phyloP scores from a whole-genome alignment of 2,888 invertebrate genomes.

The Drosophila algonquin region DNA sequence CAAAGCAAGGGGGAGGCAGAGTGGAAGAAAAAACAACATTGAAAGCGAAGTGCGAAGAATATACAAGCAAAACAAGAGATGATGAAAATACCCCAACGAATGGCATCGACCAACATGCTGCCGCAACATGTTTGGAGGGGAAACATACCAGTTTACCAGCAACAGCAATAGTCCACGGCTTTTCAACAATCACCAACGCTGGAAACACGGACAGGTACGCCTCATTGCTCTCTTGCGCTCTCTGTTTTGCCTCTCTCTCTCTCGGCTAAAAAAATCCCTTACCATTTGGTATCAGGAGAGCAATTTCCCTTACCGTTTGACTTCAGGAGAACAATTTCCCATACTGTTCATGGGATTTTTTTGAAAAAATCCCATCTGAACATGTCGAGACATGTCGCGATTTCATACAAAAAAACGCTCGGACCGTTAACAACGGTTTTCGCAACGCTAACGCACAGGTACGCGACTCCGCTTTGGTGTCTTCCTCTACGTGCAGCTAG shows the following conservation, averaged over 20 bases:
- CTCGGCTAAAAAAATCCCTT: too few species aligned
- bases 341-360: too few species aligned
- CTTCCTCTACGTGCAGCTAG: too few species aligned
- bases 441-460: conserved; percentile 79
- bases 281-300: too few species aligned
- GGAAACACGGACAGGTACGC: conserved; percentile 81
- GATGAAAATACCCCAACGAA: conserved; percentile 38
- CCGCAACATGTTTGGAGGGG: conserved; percentile 56
- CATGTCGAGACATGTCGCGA: too few species aligned
- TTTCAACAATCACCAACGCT: conserved; percentile 46
- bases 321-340: too few species aligned
- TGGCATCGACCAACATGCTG: background rate
- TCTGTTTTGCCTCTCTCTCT: too few species aligned
- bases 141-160: conserved; percentile 58
- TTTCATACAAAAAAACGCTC: too few species aligned
- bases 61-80: conserved; percentile 79
- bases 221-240: too few species aligned
- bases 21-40: conserved; percentile 53
- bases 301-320: too few species aligned
- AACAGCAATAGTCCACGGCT: conserved; percentile 53
- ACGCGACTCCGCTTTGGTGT: conserved; percentile 71
- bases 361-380: too few species aligned
- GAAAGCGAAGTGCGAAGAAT: conserved; percentile 68
- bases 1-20: conserved; percentile 34
- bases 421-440: too few species aligned